Evolutionary conservation across 2,888 invertebrate genomes (phyloP), one percentile per base, ranked within the genome.

Genomic region (Iphiclides podalirius): DNA sequence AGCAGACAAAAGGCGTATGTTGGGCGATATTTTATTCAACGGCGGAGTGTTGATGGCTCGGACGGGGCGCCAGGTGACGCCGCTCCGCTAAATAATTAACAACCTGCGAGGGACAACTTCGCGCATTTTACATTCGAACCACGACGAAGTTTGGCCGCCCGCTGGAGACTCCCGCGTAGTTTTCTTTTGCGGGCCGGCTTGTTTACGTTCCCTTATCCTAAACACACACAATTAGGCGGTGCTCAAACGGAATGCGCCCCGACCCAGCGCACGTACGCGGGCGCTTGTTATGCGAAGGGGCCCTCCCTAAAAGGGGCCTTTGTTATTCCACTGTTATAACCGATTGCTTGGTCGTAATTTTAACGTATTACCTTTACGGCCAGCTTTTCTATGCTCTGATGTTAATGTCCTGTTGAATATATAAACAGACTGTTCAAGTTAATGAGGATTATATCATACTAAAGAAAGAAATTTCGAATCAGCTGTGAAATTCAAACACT

Each of bases 41-140:
- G 54, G 38, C 54, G 53, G 55, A 61, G 61, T 59, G 59, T 44
- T 59, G 55, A 61, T 60, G 56, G 57, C 52, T 12, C 17, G 57
- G 55, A 44, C 63, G 59, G n/a, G 59, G 54, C 68, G 67, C 62
- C 83, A 79, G 83, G 76, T 80, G 81, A 66, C 67, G 53, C 59
- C 53, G 57, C 59, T 58, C 66, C 70, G 61, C 59, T 70, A 76
- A 79, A 78, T 76, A 84, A 86, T 85, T 82, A 83, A 80, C 81
- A 78, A 70, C 60, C 64, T 61, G 60, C 60, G 63, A 61, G 67
- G 70, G 72, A 62, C 55, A 77, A 74, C 75, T 81, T 75, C 56
- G 59, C 61, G 62, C 67, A 86, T 86, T 84, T 85, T 75, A 84
- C 83, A 83, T 85, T 81, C 72, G 31, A n/a, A 12, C 26, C 12